Evolutionary conservation across 1,140 invertebrate genomes (phyloP), one percentile per base, ranked within the genome.

Genomic region (Lordiphosa stackelbergi): DNA sequence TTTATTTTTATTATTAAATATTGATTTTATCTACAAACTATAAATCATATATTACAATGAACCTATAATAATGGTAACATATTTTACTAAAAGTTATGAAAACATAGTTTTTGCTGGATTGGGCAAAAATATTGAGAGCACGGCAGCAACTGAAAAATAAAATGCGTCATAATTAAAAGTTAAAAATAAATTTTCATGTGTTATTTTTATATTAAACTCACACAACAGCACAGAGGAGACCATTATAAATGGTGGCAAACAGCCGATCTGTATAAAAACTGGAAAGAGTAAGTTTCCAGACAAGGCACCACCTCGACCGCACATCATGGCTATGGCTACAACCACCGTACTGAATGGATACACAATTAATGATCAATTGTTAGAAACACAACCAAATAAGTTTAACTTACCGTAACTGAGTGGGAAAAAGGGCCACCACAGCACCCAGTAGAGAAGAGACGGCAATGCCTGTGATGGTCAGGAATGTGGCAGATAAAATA

Each of bases 281-380:
- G 86, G 86, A 31, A 87, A 87, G 2, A 87, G 62, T 5, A 87
- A 35, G 49, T 87, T 87, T 5, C 86, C 86, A 0, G 86, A 81
- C 8, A 87, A 41, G 0, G 86, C 86, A 5, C 86, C 86, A 37
- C 84, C 47, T 2, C 86, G 75, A 4, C 85, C 86, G 46, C 69
- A 87, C 86, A 86, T 86, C 81, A 87, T 81, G 40, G 71, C 73
- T 36, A 68, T 75, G 31, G 85, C 77, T 7, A 87, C 77, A 28
- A 87, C 71, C 41, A 87, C 40, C 2, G 85, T 77, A 22, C 85
- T 87, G n/a, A 0, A 54, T 40, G 6, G 5, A 2, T 22, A 57
- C 5, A 3, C 5, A 10, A 24, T 10, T 3, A 8, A 6, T 5
- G 10, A 35, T 35, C 9, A 19, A 22, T 9, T 22, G 7, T 22